Evolutionary conservation across 2,797 vertebrate genomes (phyloP).

Genomic region (Molossus alvarezi): DNA sequence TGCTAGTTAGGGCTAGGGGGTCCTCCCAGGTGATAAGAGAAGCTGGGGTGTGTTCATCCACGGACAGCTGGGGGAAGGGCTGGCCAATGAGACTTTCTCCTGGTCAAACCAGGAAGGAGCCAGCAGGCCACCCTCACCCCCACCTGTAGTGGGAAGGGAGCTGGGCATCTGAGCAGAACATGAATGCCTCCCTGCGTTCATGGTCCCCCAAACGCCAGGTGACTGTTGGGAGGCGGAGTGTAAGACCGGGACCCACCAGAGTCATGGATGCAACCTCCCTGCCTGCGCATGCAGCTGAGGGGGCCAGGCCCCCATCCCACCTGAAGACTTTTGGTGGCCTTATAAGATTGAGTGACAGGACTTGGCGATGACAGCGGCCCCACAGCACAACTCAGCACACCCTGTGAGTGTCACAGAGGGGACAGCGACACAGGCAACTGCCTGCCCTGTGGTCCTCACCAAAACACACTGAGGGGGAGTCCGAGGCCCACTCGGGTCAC

Average conservation of each 20-base stretch:
- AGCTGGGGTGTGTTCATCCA: background rate
- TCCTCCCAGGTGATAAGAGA: background rate
- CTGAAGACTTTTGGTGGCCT: background rate
- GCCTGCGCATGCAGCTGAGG: background rate
- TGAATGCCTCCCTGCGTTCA: background rate
- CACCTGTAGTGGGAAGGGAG: background rate
- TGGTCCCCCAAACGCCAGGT: background rate
- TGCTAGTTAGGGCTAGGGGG: background rate
- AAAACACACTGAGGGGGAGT: accelerated
- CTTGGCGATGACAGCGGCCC: background rate
- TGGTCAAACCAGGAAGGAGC: background rate
- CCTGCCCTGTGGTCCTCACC: background rate
- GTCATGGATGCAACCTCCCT: background rate
- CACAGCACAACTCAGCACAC: background rate
- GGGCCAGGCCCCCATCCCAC: background rate
- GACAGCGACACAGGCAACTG: background rate
- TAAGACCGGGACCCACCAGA: too few relatives aligned
- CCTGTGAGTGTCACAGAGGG: accelerated
- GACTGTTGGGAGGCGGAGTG: too few relatives aligned
- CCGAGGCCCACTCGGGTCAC: background rate
- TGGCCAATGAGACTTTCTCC: background rate
- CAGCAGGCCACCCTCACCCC: background rate
- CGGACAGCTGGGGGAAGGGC: background rate
- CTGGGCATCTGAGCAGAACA: background rate
- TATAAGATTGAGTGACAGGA: background rate